A percentile compares a stretch with the other conserved stretches of the same genome.
Conservation (phyloP, 2,113 vertebrate species). For the Nicator chloris region DNA sequence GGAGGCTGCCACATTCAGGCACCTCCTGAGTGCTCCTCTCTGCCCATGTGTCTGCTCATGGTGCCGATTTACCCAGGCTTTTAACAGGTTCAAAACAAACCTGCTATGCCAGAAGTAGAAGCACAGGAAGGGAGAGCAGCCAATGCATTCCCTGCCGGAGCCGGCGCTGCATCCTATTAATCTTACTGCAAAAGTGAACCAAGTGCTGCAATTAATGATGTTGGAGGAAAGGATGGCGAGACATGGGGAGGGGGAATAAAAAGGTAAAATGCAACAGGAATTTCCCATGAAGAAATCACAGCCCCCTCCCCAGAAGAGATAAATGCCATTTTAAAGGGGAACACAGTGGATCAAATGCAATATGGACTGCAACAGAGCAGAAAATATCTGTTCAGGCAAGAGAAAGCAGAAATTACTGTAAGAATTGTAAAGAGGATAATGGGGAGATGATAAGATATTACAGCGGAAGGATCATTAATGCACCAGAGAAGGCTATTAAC, state of each 20-base stretch:
- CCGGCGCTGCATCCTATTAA: not conserved
- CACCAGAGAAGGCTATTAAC: not conserved
- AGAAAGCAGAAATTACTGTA: not conserved
- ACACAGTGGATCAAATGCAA: not conserved
- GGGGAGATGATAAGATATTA: not conserved
- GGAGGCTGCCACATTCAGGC: not conserved
- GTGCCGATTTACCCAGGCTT: not conserved
- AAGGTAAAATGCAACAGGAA: not conserved
- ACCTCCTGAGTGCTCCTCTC: not conserved
- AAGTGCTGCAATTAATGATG: not conserved
- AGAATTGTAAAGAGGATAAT: conserved; percentile 11
- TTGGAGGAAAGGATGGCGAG: not conserved
- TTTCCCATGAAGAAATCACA: not conserved
- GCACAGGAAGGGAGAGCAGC: not conserved
- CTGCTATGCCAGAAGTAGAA: not conserved
- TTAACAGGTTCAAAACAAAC: not conserved
- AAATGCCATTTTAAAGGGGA: not conserved
- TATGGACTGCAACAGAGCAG: not conserved
- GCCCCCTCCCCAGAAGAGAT: not conserved
- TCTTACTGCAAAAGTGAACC: not conserved
- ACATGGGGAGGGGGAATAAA: not conserved
- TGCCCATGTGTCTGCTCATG: rapidly evolving
- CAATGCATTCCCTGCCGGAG: not conserved
- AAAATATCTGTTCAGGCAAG: not conserved
- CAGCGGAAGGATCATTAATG: not conserved